Evolutionary conservation across 23 tunicate genomes (phyloP), one percentile per base, ranked within the genome.

Genomic region (Halocynthia roretzi): DNA sequence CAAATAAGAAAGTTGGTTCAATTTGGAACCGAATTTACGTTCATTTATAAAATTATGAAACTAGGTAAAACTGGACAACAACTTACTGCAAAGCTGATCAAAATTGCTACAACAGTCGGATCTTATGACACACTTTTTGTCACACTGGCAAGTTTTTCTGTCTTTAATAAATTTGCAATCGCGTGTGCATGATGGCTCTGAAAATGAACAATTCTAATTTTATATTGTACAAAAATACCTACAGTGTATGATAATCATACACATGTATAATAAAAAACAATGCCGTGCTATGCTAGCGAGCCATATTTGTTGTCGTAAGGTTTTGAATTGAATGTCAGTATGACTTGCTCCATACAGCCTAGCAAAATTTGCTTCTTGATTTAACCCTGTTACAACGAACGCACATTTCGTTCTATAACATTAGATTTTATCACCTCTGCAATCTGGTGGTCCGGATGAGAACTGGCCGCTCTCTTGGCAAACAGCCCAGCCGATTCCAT

Each of bases 401-500:
- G 19, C 22, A 66, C 19, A 57, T 44, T 66, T 66, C 19, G 71
- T 18, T 23, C 71, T n/a, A n/a, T n/a, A n/a, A n/a, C n/a, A n/a
- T n/a, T n/a, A n/a, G n/a, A n/a, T n/a, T n/a, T n/a, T n/a, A n/a
- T 74, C 56, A 74, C 78, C 64, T 74, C 23, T 74, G 78, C 78
- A 74, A 0, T 22, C 21, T 53, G 78, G 78, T 8, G 78, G 78
- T 53, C 56, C 56, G 8, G 78, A 64, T 14, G 19, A 54, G 56
- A 74, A 74, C 56, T 74, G 78, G 0, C 61, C 78, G 56, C 56
- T 74, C 12, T 62, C 62, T 14, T 20, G 49, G 40, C 78, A 74
- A 14, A 22, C 56, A 0, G 78, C 20, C 21, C 12, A 40, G 22
- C 54, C 62, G 15, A 44, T 22, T 5, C 78, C 78, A 18, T 52